These are phyloP conservation scores for Lepidurus apus DNA, from an alignment of 1,140 invertebrate genomes.

Conservation along the genomic window DNA sequence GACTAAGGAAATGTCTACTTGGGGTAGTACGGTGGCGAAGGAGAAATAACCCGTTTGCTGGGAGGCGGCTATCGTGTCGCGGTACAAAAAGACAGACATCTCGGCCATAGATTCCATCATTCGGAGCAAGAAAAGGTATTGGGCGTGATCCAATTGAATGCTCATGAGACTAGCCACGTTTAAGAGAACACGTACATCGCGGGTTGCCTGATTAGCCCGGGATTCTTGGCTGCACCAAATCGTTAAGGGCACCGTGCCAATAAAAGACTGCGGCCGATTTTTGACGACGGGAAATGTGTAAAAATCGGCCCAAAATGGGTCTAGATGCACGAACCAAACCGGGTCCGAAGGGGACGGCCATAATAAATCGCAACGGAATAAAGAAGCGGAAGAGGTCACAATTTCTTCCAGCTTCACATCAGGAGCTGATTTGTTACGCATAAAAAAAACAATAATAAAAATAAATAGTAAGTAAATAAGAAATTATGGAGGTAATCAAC, in stretches of 20 bases:
- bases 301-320: constrained; percentile 91
- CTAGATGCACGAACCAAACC: constrained; percentile 79
- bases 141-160: constrained; percentile 86
- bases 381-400: constrained; percentile 25
- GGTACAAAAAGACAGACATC: constrained; percentile 67
- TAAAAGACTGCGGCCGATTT: constrained; percentile 71
- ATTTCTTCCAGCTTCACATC: background rate
- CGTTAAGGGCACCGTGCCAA: constrained; percentile 84
- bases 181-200: constrained; percentile 56
- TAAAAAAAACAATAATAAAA: background rate
- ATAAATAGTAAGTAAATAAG: background rate
- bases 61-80: constrained; percentile 52
- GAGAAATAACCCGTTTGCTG: constrained; percentile 55
- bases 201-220: constrained; percentile 24
- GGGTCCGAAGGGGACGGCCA: constrained; percentile 61
- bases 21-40: constrained; percentile 68
- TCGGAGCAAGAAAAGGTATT: constrained; percentile 80
- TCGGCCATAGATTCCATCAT: constrained; percentile 74
- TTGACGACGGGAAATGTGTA: constrained; percentile 58
- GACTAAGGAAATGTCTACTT: constrained; percentile 79
- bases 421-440: background rate
- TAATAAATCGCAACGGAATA: constrained; percentile 59
- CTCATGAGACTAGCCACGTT: constrained; percentile 69
- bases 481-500: background rate
- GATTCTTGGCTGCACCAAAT: constrained; percentile 59